A percentile compares a stretch with the other conserved stretches of the same genome.
phyloP scores from a whole-genome alignment of 2,113 vertebrate species.

The Scartelaos histophorus region DNA sequence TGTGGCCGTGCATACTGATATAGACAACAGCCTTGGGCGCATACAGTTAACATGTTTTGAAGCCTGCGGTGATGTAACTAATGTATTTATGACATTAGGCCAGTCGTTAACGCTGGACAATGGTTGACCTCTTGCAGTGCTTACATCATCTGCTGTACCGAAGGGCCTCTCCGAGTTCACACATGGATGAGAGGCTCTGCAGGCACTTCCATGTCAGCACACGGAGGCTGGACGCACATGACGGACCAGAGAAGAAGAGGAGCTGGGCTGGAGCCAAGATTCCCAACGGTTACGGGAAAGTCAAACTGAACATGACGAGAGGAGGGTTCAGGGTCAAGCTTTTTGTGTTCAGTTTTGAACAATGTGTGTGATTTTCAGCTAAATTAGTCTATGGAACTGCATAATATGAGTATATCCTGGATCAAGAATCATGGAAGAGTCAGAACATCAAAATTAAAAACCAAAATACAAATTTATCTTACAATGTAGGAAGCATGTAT shows the following conservation, averaged over 20 bases:
- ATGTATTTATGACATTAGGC: conserved; percentile 28
- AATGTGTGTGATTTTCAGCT: no score
- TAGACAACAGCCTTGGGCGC: conserved; percentile 13
- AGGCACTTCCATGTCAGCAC: conserved; percentile 55
- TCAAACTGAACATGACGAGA: conserved; percentile 30
- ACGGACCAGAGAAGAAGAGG: conserved; percentile 46
- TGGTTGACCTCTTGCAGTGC: conserved; percentile 39
- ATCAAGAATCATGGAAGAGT: no score
- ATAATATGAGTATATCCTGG: no score
- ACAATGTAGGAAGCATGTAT: no score
- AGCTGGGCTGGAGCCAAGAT: conserved; percentile 43
- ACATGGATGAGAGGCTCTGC: conserved; percentile 48
- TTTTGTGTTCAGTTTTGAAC: neutral
- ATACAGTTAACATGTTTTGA: conserved; percentile 4
- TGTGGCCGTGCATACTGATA: neutral
- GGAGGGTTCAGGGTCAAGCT: conserved; percentile 31
- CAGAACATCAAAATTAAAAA: no score
- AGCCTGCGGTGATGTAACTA: conserved; percentile 34
- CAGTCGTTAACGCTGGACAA: conserved; percentile 21
- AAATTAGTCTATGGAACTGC: no score
- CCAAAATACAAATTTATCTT: no score
- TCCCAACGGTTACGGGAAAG: conserved; percentile 37
- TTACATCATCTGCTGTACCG: conserved; percentile 47
- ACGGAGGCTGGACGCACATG: conserved; percentile 46
- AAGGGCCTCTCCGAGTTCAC: conserved; percentile 36